Base-by-base conservation (phyloP, 2,113 vertebrate genomes). In the Chaenogobius annularis region DNA sequence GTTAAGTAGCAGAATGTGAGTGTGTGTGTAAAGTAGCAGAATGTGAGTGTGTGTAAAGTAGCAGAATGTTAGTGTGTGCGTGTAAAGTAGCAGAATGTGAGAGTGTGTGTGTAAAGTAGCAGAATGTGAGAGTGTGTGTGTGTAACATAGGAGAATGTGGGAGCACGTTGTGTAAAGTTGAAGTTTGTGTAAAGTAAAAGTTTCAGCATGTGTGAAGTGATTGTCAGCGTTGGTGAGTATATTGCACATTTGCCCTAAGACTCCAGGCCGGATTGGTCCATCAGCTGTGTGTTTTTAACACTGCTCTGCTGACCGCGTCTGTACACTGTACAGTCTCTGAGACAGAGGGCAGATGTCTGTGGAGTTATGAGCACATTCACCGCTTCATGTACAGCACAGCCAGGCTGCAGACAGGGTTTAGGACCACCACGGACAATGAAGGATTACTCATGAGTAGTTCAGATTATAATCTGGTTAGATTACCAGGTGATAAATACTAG, bases 191-290 rank as follows among this genome's bases (percentile, higher is more conserved):
- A 11, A 1, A 22, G 52, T 11, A 35, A 7, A 31, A 31, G 26
- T 35, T 48, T 40, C 55, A 77, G 76, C 77, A 78, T 77, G 78
- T 74, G 69, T 81, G 68, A 72, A 70, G 75, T 92, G 95, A 96
- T 94, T 95, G 95, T 96, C 94, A 73, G 87, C 92, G 92, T 85
- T 31, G 87, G 91, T 83, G 83, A 81, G 83, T 86, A 92, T 94
- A 94, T 92, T 96, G 94, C 95, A 95, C 93, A 86, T 90, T 85
- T 88, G 92, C 93, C 89, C 89, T 80, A 85, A 93, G 91, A 90
- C 87, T 85, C 82, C 87, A 2, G 55, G 19, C n/a, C 1, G 88
- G 26, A 89, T 95, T 94, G 94, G 95, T 95, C 94, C 93, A 84
- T 80, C 26, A 31, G 26, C 93, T n/a, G n/a, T n/a, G 35, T 93